A percentile compares a stretch with the other conserved stretches of the same genome.
phyloP scores from a whole-genome alignment of 2,113 vertebrate species.

The Podarcis cretensis region DNA sequence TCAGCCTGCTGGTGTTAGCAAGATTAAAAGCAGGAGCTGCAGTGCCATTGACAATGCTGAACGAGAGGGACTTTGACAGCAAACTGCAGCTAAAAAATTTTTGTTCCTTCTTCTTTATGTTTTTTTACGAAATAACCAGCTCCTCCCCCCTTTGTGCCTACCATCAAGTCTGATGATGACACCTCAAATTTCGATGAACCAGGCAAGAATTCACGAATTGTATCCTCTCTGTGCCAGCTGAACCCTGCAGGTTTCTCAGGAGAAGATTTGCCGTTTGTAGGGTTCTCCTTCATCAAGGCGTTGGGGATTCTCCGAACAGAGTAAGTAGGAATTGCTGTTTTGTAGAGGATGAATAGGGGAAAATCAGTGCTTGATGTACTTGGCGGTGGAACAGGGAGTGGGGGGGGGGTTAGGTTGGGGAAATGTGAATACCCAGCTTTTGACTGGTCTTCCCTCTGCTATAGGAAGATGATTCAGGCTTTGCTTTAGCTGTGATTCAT shows the following conservation, averaged over 20 bases:
- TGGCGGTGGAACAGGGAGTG: background rate
- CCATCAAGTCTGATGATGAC: slow-evolving; percentile 92
- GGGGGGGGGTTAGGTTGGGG: background rate
- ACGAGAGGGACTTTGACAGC: slow-evolving; percentile 74
- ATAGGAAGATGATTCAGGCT: slow-evolving; percentile 55
- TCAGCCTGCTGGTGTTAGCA: slow-evolving; percentile 85
- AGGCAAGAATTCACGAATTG: slow-evolving; percentile 87
- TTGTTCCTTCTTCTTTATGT: slow-evolving; percentile 74
- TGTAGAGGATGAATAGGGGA: slow-evolving; percentile 39
- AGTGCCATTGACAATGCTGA: slow-evolving; percentile 78
- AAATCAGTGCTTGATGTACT: slow-evolving; percentile 45
- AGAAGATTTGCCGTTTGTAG: slow-evolving; percentile 88
- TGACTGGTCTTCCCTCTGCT: slow-evolving; percentile 57
- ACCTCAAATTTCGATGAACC: slow-evolving; percentile 92
- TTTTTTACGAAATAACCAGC: slow-evolving; percentile 77
- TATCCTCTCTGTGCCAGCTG: slow-evolving; percentile 88
- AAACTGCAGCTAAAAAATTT: slow-evolving; percentile 76
- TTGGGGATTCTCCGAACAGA: slow-evolving; percentile 81
- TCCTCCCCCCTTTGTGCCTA: slow-evolving; percentile 92
- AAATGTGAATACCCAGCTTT: slow-evolving; percentile 42
- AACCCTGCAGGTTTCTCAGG: slow-evolving; percentile 83
- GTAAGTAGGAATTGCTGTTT: slow-evolving; percentile 84
- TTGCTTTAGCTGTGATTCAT: slow-evolving; percentile 68
- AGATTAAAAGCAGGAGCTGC: slow-evolving; percentile 89
- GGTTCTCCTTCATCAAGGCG: slow-evolving; percentile 86